Conservation (phyloP, 2,888 invertebrate genomes). For the Smittia sp. region DNA sequence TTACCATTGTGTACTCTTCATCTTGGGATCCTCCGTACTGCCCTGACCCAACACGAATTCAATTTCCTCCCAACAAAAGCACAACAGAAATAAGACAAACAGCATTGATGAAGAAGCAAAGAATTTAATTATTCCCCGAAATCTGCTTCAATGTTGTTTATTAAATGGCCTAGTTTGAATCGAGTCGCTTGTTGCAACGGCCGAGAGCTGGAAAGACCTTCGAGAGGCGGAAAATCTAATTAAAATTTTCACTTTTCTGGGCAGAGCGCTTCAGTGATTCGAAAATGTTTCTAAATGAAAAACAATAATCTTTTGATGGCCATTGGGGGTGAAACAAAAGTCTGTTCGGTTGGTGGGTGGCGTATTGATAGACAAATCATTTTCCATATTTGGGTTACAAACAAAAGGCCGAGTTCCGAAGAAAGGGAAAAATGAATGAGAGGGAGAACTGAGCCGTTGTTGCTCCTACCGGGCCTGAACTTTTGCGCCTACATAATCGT, state of each 20-base stretch:
- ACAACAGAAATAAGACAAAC: not conserved
- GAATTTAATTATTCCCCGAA: conserved; percentile 2
- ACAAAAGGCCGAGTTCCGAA: not conserved
- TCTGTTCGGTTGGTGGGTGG: not conserved
- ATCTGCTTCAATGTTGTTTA: not conserved
- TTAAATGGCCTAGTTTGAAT: too few relatives aligned
- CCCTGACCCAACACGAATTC: not conserved
- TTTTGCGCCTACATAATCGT: not conserved
- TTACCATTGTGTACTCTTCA: not conserved
- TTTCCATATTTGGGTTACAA: conserved; percentile 17
- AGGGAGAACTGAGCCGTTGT: not conserved
- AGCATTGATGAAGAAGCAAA: not conserved
- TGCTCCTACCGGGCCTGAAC: not conserved
- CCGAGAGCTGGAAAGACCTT: not conserved
- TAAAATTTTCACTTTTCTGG: conserved; percentile 12
- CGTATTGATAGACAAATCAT: not conserved
- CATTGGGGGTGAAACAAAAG: not conserved
- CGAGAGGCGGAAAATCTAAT: not conserved
- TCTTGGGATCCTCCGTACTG: not conserved
- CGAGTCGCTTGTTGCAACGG: too few relatives aligned
- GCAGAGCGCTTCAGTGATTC: not conserved
- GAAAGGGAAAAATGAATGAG: not conserved
- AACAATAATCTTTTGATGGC: not conserved
- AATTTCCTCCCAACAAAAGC: not conserved
- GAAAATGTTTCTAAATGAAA: not conserved